phyloP scores from a whole-genome alignment of 1,140 invertebrate genomes.

The Megalopta genalis region DNA sequence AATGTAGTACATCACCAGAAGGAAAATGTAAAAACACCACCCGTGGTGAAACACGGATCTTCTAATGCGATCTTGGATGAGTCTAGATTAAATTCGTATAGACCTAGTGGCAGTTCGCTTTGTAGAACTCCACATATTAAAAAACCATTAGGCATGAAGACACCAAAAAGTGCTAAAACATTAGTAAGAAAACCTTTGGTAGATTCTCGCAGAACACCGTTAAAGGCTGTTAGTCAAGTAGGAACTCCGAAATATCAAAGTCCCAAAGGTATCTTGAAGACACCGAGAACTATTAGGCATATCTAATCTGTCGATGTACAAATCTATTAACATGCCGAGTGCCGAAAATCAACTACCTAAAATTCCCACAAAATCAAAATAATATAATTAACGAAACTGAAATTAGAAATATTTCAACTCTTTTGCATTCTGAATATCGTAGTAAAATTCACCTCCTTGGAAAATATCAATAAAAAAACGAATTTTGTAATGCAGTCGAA shows the following conservation, averaged over 20 bases:
- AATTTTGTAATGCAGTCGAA: too few relatives aligned
- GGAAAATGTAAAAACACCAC: constrained; percentile 56
- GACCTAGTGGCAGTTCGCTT: constrained; percentile 50
- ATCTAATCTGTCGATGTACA: constrained; percentile 12
- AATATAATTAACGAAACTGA: too few relatives aligned
- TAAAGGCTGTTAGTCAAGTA: constrained; percentile 75
- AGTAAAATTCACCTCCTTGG: too few relatives aligned
- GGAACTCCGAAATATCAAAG: constrained; percentile 73
- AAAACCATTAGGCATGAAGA: constrained; percentile 73
- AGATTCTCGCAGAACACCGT: constrained; percentile 73
- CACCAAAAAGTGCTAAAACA: constrained; percentile 73
- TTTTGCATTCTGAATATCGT: too few relatives aligned
- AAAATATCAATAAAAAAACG: too few relatives aligned
- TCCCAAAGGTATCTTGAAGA: constrained; percentile 70
- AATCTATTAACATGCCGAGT: not conserved
- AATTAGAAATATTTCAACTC: too few relatives aligned
- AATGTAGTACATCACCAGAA: constrained; percentile 45
- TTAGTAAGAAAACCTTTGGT: constrained; percentile 66
- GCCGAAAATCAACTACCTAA: too few relatives aligned
- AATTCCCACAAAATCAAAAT: too few relatives aligned
- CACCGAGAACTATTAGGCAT: constrained; percentile 45
- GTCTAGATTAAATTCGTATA: constrained; percentile 59
- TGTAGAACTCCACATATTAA: constrained; percentile 77
- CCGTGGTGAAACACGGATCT: constrained; percentile 16
- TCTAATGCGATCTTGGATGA: constrained; percentile 36